Conservation (phyloP, 23 tunicate genomes). For the Trididemnum nubilum region DNA sequence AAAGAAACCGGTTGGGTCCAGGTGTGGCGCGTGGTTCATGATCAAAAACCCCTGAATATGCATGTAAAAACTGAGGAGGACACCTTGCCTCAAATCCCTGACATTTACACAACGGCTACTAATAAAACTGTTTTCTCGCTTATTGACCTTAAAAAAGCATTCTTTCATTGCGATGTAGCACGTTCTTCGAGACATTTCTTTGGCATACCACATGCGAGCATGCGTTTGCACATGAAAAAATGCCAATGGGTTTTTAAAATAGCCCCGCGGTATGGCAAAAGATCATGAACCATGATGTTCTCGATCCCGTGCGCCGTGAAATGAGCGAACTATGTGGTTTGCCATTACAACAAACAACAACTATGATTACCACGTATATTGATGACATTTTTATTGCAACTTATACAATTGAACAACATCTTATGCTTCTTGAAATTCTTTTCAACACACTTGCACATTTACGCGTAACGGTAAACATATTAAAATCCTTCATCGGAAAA, state of each 20-base stretch:
- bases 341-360: slow-evolving; percentile 19
- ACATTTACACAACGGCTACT: not conserved
- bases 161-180: not conserved
- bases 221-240: no score
- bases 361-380: slow-evolving; percentile 6
- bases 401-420: slow-evolving; percentile 15
- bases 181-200: not conserved
- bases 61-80: not conserved
- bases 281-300: not conserved
- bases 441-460: not conserved
- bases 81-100: not conserved
- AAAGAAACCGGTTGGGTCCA: not conserved
- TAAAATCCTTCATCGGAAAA: slow-evolving; percentile 1
- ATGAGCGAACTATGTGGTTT: no score
- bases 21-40: not conserved
- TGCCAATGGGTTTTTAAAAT: slow-evolving; percentile 1
- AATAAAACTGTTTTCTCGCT: not conserved
- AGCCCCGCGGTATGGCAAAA: not conserved
- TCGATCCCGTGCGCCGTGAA: not conserved
- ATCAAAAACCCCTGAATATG: not conserved
- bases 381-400: slow-evolving; percentile 43
- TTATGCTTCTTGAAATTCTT: slow-evolving; percentile 2
- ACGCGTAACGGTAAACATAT: not conserved
- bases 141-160: not conserved
- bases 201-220: not conserved